Conservation (phyloP, 2,888 invertebrate species). For the Drosophila helvetica region DNA sequence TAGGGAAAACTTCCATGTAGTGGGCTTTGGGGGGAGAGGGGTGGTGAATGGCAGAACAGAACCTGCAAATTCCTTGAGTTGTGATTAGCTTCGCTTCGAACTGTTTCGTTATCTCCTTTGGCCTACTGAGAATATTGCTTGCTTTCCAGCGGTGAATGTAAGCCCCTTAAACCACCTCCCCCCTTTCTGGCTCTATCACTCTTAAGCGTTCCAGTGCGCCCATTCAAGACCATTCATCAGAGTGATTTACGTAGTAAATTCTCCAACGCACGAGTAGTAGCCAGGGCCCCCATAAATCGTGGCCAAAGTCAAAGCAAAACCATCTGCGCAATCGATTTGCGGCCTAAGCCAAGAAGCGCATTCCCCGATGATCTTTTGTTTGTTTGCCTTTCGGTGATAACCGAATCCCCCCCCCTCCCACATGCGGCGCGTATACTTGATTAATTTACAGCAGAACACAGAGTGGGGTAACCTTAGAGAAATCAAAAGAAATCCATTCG, state of each 20-base stretch:
- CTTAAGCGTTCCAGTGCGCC: neutral
- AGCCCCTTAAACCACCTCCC: neutral
- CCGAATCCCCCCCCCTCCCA: constrained; percentile 10
- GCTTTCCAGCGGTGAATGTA: neutral
- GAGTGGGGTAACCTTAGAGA: constrained; percentile 24
- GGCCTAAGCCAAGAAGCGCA: constrained; percentile 22
- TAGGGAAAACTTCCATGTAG: no score
- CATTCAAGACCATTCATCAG: constrained; percentile 17
- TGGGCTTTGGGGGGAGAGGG: no score
- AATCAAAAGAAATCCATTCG: constrained; percentile 31
- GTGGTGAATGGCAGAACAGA: no score
- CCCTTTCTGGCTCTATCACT: neutral
- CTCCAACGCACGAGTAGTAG: neutral
- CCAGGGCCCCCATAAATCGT: constrained; percentile 12
- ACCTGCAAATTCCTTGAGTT: neutral
- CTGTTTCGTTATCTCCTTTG: neutral
- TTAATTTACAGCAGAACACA: constrained; percentile 58
- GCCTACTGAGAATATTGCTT: neutral
- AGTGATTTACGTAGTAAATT: constrained; percentile 25
- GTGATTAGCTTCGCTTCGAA: neutral
- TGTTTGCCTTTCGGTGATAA: constrained; percentile 48
- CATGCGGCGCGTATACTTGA: constrained; percentile 61
- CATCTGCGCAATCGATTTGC: constrained; percentile 20
- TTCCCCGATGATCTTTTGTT: constrained; percentile 22
- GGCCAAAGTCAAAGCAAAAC: constrained; percentile 16